Evolutionary conservation across 2,797 vertebrate species (phyloP).

Genomic region (Peromyscus nudipes): DNA sequence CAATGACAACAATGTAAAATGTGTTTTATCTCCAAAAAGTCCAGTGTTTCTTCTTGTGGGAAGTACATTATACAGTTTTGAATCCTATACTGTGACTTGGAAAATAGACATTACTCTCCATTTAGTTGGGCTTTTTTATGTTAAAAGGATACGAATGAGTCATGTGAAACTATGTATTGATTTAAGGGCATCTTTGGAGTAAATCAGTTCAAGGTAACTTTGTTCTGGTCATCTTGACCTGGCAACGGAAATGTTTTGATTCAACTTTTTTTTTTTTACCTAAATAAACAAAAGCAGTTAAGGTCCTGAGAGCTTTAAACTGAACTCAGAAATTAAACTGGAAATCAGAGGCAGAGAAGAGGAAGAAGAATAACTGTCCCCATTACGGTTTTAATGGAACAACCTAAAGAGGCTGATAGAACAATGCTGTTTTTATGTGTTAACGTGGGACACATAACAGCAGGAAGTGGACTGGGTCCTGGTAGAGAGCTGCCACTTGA

Average conservation of each 20-base stretch:
- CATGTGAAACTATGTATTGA: constrained; percentile 44
- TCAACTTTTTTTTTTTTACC: constrained; percentile 38
- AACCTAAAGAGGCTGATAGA: not conserved
- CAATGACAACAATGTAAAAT: not conserved
- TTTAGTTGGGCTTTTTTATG: constrained; percentile 8
- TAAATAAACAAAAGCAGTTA: constrained; percentile 8
- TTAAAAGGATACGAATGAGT: constrained; percentile 44
- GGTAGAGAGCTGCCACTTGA: not conserved
- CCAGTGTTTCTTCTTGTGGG: not conserved
- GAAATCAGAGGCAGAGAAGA: not conserved
- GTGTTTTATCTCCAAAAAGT: constrained; percentile 1
- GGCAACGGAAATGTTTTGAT: constrained; percentile 59
- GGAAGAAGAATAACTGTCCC: fast-evolving
- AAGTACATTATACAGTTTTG: not conserved
- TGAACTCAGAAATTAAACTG: not conserved
- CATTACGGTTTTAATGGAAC: not conserved
- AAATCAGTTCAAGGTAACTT: constrained; percentile 67
- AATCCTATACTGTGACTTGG: constrained; percentile 3
- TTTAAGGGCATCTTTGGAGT: constrained; percentile 60
- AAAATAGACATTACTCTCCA: not conserved
- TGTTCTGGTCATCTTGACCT: constrained; percentile 71
- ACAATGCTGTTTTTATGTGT: no score
- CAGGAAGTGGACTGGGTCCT: not conserved
- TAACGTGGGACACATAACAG: not conserved
- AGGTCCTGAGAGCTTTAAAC: not conserved